Evolutionary conservation across 2,113 vertebrate species (phyloP), one percentile per base, ranked within the genome.

Genomic region (Verasper variegatus): DNA sequence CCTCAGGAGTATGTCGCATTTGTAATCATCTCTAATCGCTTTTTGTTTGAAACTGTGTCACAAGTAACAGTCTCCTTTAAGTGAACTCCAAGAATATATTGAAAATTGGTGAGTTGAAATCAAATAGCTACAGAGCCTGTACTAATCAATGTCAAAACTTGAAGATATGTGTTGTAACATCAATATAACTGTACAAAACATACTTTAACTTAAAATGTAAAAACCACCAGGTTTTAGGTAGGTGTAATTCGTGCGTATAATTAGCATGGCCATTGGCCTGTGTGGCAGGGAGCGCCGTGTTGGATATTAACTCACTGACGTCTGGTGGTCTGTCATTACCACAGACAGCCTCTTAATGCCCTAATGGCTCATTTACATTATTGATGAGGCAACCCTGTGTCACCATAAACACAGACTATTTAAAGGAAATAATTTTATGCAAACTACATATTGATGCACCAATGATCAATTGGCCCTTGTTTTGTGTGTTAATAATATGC

Each of bases 381-480:
- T 98, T 96, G 94, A 99, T 97, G 95, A 97, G 92, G 93, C 95
- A 95, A 95, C 94, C 95, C 95, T 96, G 96, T 96, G 95, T 97
- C 96, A 97, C 96, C 96, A 95, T 93, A 96, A 96, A 96, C 95
- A 93, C 90, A 91, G 95, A 96, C 95, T 94, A 95, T 96, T 97
- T 97, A 97, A 96, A 95, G 94, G 93, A 93, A 97, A 97, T 95
- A 96, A 96, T 95, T 96, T 96, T 96, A 99, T 99, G 97, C 95
- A 98, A 96, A 99, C 96, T 93, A 95, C 93, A 93, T 99, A 99
- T 99, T 94, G 97, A 99, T 94, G 95, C 91, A 86, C 91, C 96
- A 95, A 96, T 97, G 96, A 98, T 98, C 97, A 97, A 98, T 98
- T 96, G 96, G 94, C 94, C 93, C 92, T 51, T 90, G 95, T 94